These are phyloP conservation scores for Porites lobata DNA, from an alignment of 92 coral and sea anemone genomes.

Conservation along the genomic window DNA sequence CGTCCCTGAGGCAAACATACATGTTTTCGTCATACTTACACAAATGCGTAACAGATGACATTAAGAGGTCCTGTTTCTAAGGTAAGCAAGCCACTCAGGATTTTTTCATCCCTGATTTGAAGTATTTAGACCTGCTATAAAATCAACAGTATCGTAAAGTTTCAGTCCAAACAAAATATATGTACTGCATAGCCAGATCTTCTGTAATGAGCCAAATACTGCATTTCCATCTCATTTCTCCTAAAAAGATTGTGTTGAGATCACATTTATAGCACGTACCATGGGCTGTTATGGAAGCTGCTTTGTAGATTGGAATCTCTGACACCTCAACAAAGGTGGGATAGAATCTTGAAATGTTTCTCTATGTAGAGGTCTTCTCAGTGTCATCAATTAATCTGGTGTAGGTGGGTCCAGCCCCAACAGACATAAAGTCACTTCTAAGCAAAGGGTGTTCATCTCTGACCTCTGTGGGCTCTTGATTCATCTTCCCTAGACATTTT, in stretches of 20 bases:
- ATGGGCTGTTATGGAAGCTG: neutral
- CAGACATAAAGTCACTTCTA: too few species aligned
- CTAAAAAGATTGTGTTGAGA: neutral
- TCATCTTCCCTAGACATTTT: constrained; percentile 42
- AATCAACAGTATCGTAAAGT: constrained; percentile 23
- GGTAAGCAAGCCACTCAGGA: constrained; percentile 5
- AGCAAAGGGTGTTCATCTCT: too few species aligned
- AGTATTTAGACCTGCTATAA: neutral
- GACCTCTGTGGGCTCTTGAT: constrained; percentile 19
- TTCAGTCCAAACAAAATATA: constrained; percentile 10
- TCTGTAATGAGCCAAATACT: neutral
- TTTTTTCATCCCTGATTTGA: constrained; percentile 8
- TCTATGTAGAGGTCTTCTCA: too few species aligned
- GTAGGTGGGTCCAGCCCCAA: too few species aligned
- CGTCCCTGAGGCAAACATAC: constrained; percentile 27
- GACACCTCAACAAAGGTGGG: neutral
- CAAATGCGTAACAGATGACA: constrained; percentile 6
- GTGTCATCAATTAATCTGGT: too few species aligned
- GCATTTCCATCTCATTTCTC: neutral
- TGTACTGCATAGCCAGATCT: neutral
- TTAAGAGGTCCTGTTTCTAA: neutral
- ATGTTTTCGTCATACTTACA: neutral
- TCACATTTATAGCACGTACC: constrained; percentile 3
- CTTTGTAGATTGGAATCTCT: constrained; percentile 2
- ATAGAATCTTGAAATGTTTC: too few species aligned